phyloP scores from a whole-genome alignment of 2,113 vertebrate genomes.

The Peucedramus taeniatus region DNA sequence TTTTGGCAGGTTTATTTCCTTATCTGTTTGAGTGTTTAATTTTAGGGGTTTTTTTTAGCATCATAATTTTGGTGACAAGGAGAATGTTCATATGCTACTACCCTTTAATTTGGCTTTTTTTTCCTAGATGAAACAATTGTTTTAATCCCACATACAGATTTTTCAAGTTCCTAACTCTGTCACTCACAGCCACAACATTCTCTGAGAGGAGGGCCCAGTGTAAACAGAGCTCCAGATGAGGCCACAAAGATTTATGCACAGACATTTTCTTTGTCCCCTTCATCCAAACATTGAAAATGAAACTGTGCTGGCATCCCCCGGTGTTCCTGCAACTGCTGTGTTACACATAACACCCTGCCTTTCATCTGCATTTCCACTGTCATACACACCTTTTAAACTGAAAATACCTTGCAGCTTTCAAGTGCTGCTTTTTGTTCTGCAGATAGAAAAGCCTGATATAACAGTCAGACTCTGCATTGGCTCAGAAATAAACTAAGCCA shows the following conservation, averaged over 20 bases:
- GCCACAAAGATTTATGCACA: not conserved
- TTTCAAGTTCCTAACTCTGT: slow-evolving; percentile 22
- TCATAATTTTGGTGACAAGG: not conserved
- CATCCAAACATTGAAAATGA: not conserved
- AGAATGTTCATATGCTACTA: not conserved
- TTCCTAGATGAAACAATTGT: not conserved
- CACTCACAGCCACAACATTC: slow-evolving; percentile 21
- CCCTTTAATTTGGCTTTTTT: not conserved
- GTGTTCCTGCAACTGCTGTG: not conserved
- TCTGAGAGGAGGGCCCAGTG: not conserved
- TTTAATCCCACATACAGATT: slow-evolving; percentile 21
- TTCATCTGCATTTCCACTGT: not conserved
- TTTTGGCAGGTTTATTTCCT: slow-evolving; percentile 11
- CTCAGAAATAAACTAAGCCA: not conserved
- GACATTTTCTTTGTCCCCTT: not conserved
- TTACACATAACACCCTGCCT: not conserved
- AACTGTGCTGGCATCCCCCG: not conserved
- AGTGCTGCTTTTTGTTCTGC: not conserved
- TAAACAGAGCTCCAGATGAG: slow-evolving; percentile 17
- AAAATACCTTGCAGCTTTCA: not conserved
- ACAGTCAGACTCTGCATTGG: not conserved
- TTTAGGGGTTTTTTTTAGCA: not conserved
- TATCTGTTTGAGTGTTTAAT: not conserved
- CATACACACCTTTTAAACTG: not conserved
- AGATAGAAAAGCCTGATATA: not conserved